Evolutionary conservation across 1,140 invertebrate species (phyloP).

Genomic region (Bombus consobrinus): DNA sequence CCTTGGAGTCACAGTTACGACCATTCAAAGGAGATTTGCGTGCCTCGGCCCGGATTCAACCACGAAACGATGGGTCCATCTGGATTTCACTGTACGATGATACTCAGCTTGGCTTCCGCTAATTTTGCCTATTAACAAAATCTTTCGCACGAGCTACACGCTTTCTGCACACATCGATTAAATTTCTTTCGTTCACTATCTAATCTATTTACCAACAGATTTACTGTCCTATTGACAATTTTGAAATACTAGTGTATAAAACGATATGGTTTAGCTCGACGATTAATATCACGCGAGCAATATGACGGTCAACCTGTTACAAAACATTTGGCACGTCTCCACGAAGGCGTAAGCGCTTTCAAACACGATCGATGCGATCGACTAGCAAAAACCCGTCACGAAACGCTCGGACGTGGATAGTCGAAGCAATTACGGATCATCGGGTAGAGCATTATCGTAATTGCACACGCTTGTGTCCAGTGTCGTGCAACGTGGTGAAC

Average conservation of each 20-base stretch:
- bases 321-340: neutral
- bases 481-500: conserved; percentile 88
- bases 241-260: neutral
- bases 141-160: neutral
- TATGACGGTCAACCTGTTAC: neutral
- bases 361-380: neutral
- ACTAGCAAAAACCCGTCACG: neutral
- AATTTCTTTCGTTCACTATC: neutral
- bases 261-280: neutral
- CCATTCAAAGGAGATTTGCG: conserved; percentile 76
- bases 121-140: conserved; percentile 46
- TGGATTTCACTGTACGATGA: conserved; percentile 80
- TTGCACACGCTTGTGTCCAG: conserved; percentile 80
- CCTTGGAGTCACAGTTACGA: conserved; percentile 81
- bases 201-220: neutral
- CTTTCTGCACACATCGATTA: neutral
- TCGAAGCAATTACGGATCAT: neutral
- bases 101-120: conserved; percentile 66
- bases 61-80: conserved; percentile 82
- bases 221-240: neutral
- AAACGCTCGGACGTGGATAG: neutral
- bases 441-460: conserved; percentile 62
- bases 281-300: neutral
- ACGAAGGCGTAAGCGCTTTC: neutral
- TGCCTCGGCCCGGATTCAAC: conserved; percentile 73